Percentiles rank a stretch among this genome's conserved stretches.
Conservation (phyloP, 2,888 invertebrate species). For the Limnephilus marmoratus region DNA sequence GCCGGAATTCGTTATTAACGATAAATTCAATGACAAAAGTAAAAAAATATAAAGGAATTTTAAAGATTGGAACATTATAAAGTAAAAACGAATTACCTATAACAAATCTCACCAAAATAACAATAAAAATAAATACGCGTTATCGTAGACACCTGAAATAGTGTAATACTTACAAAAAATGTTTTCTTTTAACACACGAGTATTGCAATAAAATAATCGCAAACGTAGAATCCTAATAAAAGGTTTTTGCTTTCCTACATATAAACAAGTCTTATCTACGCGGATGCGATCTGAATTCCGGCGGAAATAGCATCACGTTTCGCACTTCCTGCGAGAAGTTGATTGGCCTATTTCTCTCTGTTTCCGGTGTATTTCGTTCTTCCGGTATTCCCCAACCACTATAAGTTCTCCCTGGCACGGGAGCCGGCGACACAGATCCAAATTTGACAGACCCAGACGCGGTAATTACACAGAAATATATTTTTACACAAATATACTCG, state of each 20-base stretch:
- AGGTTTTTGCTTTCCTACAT: neutral
- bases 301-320: slow-evolving; percentile 39
- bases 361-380: slow-evolving; percentile 11
- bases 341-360: slow-evolving; percentile 31
- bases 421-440: neutral
- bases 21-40: too few relatives aligned
- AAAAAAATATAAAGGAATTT: too few relatives aligned
- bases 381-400: neutral
- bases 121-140: too few relatives aligned
- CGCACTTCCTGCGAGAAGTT: neutral
- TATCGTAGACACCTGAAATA: too few relatives aligned
- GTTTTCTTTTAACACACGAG: too few relatives aligned
- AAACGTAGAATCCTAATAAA: neutral
- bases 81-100: too few relatives aligned
- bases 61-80: too few relatives aligned
- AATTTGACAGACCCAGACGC: neutral
- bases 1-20: too few relatives aligned
- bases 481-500: too few relatives aligned
- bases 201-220: neutral
- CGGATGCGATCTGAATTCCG: slow-evolving; percentile 16
- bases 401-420: neutral
- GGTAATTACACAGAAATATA: neutral
- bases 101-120: too few relatives aligned
- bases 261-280: neutral
- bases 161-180: too few relatives aligned